Evolutionary conservation across 2,888 invertebrate species (phyloP).

Genomic region (Eupithecia vulgata): DNA sequence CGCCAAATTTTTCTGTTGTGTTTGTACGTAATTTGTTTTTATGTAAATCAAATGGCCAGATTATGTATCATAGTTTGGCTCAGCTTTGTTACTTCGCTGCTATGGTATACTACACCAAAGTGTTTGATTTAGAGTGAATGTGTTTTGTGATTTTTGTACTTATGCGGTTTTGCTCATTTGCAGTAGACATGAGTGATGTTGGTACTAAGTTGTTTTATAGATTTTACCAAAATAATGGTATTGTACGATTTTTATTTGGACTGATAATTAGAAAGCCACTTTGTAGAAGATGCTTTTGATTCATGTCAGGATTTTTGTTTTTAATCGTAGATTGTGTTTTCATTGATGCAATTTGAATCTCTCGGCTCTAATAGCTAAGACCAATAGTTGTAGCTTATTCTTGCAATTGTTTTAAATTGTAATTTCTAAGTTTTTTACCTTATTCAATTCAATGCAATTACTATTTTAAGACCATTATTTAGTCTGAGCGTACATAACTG

Average conservation of each 20-base stretch:
- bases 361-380: not conserved
- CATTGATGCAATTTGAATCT: not conserved
- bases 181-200: constrained; percentile 26
- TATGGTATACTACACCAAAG: constrained; percentile 52
- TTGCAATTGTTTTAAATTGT: constrained; percentile 7
- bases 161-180: constrained; percentile 49
- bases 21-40: constrained; percentile 56
- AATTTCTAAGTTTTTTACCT: not conserved
- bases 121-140: constrained; percentile 51
- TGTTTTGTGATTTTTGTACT: constrained; percentile 77
- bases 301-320: constrained; percentile 3
- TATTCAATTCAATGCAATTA: constrained; percentile 27
- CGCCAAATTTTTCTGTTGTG: constrained; percentile 67
- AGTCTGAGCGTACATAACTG: not conserved
- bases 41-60: constrained; percentile 55
- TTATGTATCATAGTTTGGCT: constrained; percentile 62
- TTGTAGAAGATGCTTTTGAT: constrained; percentile 4
- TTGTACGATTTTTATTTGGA: constrained; percentile 33
- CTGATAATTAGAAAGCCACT: constrained; percentile 26
- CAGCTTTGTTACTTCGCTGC: constrained; percentile 36
- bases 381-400: constrained; percentile 3
- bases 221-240: constrained; percentile 17
- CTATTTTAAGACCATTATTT: not conserved
- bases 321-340: not conserved
- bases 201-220: constrained; percentile 2